Evolutionary conservation across 2,888 invertebrate species (phyloP).

Genomic region (Metacarcinus magister): DNA sequence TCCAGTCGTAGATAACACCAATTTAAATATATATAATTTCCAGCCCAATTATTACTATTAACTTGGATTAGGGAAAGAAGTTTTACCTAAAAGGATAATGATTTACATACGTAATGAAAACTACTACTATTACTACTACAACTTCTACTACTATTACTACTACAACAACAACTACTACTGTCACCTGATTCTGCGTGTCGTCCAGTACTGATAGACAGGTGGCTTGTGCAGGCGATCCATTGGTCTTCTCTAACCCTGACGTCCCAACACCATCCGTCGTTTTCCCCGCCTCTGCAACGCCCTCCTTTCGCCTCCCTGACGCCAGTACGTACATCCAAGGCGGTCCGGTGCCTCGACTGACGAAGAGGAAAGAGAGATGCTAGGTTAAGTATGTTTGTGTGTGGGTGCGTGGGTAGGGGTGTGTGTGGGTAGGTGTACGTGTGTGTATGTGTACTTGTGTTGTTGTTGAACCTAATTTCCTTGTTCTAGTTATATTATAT

Average conservation of each 20-base stretch:
- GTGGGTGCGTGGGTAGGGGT: conserved; percentile 5
- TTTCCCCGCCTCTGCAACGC: background rate
- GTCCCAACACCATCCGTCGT: background rate
- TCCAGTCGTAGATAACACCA: too few species aligned
- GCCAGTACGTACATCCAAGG: background rate
- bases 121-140: too few species aligned
- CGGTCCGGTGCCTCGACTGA: background rate
- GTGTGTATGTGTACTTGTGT: background rate
- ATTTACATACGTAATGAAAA: too few species aligned
- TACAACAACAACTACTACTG: too few species aligned
- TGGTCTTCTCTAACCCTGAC: background rate
- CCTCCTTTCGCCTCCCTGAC: background rate
- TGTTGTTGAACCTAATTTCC: too few species aligned
- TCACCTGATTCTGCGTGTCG: conserved; percentile 11
- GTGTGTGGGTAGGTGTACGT: conserved; percentile 26
- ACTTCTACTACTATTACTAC: too few species aligned
- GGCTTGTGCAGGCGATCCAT: background rate
- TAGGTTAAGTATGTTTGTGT: background rate
- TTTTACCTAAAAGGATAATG: too few species aligned
- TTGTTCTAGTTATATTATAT: too few species aligned
- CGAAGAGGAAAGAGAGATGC: background rate
- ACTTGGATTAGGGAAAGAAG: too few species aligned
- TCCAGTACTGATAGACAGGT: background rate
- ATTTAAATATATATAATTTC: too few species aligned
- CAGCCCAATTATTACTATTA: too few species aligned